Evolutionary conservation across 2,113 vertebrate species (phyloP).

Genomic region (Eptatretus burgeri): DNA sequence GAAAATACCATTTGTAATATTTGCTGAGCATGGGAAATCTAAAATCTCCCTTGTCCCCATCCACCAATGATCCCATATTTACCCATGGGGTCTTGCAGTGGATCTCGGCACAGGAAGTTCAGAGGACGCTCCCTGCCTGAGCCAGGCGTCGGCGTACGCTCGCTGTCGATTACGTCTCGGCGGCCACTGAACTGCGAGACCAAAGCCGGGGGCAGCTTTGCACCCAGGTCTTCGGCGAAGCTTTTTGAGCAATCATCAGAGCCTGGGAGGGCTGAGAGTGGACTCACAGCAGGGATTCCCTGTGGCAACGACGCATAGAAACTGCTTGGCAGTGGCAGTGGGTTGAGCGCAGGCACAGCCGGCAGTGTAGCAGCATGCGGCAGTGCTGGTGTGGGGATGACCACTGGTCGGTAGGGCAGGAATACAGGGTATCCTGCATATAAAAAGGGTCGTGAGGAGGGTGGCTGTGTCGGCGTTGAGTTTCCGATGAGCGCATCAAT

Average conservation of each 20-base stretch:
- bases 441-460: slow-evolving; percentile 2
- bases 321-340: slow-evolving; percentile 3
- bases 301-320: slow-evolving; percentile 5
- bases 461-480: slow-evolving; percentile 2
- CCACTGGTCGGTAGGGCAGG: slow-evolving; percentile 5
- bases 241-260: slow-evolving; percentile 3
- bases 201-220: background rate
- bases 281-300: background rate
- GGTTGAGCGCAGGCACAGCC: slow-evolving; percentile 2
- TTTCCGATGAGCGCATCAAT: slow-evolving; percentile 5
- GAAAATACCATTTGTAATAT: too few relatives aligned
- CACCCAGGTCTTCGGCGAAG: slow-evolving; percentile 1
- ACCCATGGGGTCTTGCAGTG: background rate
- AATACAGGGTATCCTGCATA: background rate
- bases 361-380: background rate
- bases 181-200: background rate
- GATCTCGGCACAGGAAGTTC: slow-evolving; percentile 1
- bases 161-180: background rate
- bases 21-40: too few relatives aligned
- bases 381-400: slow-evolving; percentile 1
- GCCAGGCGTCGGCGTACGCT: slow-evolving; percentile 1
- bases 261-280: background rate
- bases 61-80: too few relatives aligned
- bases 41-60: too few relatives aligned
- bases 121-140: background rate